Evolutionary conservation across 2,113 vertebrate genomes (phyloP).

Genomic region (Caranx melampygus): DNA sequence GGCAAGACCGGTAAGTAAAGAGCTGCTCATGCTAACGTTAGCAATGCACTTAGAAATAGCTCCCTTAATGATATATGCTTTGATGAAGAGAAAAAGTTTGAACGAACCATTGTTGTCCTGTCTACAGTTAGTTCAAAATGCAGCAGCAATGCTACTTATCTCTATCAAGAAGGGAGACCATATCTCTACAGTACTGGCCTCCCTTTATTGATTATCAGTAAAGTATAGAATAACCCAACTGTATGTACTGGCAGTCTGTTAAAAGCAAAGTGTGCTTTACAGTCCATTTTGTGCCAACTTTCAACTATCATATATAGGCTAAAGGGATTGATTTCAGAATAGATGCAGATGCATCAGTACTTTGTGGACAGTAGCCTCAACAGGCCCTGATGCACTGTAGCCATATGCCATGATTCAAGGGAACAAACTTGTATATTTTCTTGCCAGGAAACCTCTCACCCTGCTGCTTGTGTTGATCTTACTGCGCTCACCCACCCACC

Average conservation of each 20-base stretch:
- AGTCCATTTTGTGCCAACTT: neutral
- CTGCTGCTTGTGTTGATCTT: neutral
- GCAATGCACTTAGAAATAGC: no score
- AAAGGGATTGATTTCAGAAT: neutral
- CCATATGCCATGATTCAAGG: slow-evolving; percentile 8
- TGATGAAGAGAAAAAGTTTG: no score
- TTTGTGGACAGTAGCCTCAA: neutral
- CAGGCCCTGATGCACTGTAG: neutral
- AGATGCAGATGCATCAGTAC: neutral
- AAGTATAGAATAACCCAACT: neutral
- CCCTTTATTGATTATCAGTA: no score
- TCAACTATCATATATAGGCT: neutral
- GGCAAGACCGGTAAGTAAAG: no score
- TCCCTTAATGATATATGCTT: no score
- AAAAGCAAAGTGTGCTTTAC: neutral
- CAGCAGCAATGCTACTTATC: neutral
- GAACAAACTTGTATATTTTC: neutral
- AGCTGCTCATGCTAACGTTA: no score
- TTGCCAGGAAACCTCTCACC: slow-evolving; percentile 30
- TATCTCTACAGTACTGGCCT: neutral
- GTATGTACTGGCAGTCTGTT: neutral
- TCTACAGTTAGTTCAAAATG: neutral
- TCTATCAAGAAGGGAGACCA: neutral
- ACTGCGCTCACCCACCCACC: slow-evolving; percentile 6
- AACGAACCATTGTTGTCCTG: no score